Base-by-base conservation (phyloP, 2,113 vertebrate species). In the Columbina picui region DNA sequence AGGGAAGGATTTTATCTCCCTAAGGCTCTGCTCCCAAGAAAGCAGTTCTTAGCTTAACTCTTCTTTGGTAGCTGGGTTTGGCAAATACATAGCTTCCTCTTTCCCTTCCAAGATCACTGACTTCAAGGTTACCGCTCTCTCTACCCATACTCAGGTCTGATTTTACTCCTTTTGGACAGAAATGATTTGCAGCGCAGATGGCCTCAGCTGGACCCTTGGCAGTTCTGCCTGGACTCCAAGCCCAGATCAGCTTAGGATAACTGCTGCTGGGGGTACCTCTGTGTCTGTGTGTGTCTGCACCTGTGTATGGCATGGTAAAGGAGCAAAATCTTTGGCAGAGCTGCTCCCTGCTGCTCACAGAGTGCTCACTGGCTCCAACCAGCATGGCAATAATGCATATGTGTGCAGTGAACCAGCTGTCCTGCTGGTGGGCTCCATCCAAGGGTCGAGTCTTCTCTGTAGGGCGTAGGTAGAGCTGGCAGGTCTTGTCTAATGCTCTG, bases 41-140 rank as follows among this genome's bases (percentile, higher is more conserved):
- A 73, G 32, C 36, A 53, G 53, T 89, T 71, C 20, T 75, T 89
- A 65, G 34, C 30, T 93, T 96, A 92, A 90, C 47, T n/a, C 71
- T 50, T 83, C 67, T 59, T 90, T 89, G 29, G 32, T 69, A 74
- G 12, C 55, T 84, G 53, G 16, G 25, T 3, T 8, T 95, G 68
- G 69, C 90, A 93, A 90, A 77, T 61, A 38, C 7, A 22, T 20
- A 52, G 22, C 38, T 83, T 39, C 27, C 32, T 71, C 29, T 91
- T 18, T 85, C 13, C 18, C 59, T 92, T 84, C 73, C 52, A 60
- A 82, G 84, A 86, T 45, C 1, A 5, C 36, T 57, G 34, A 50
- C 95, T 94, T 96, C 86, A 94, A 96, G 92, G 88, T 95, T 94
- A 93, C 53, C 21, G 80, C 69, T 83, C 30, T 41, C 22, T 70